Conservation (phyloP, 2,797 vertebrate species). For the Bufotes viridis region DNA sequence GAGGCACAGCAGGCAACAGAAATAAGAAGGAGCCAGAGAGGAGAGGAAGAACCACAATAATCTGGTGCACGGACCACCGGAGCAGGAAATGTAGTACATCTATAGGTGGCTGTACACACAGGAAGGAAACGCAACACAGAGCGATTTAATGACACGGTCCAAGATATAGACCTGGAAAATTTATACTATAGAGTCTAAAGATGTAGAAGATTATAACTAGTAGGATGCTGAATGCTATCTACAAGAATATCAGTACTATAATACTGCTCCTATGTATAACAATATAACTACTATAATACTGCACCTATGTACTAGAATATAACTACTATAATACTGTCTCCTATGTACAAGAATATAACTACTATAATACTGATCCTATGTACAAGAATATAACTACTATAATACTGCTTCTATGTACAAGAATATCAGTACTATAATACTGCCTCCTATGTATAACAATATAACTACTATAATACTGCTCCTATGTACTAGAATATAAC, state of each 20-base stretch:
- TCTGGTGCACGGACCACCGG: too few species aligned
- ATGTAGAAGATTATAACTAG: not conserved
- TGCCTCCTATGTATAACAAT: not conserved
- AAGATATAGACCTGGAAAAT: not conserved
- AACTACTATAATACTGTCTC: conserved; percentile 8
- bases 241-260: conserved; percentile 5
- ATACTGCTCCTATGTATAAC: not conserved
- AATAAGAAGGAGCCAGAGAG: too few species aligned
- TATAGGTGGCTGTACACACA: too few species aligned
- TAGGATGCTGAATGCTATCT: not conserved
- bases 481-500: not conserved
- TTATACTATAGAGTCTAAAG: too few species aligned
- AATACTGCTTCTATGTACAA: too few species aligned
- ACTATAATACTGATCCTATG: not conserved
- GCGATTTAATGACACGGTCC: too few species aligned
- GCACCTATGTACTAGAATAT: not conserved
- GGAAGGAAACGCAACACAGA: too few species aligned
- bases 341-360: not conserved
- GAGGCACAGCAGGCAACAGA: too few species aligned
- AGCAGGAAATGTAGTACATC: too few species aligned
- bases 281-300: conserved; percentile 1
- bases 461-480: not conserved
- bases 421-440: not conserved
- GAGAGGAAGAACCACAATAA: too few species aligned
- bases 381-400: not conserved